Conservation (phyloP, 35 echinoderm and acorn worm genomes). For the Acanthaster planci region DNA sequence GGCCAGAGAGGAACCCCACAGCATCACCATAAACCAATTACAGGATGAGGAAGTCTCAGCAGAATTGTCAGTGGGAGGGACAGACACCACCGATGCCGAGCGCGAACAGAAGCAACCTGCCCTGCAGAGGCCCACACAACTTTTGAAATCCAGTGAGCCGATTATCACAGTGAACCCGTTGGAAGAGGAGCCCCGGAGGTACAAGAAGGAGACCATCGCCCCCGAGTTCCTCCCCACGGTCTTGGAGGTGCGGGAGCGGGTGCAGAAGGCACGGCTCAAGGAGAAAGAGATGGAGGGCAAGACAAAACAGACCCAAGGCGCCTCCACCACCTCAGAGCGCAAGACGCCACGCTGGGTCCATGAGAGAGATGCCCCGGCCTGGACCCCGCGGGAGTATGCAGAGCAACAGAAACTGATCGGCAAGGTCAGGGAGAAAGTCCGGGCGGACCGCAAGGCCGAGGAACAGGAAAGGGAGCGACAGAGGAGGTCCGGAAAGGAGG, state of each 20-base stretch:
- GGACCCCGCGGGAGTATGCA: background rate
- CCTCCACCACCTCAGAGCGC: background rate
- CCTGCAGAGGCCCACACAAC: background rate
- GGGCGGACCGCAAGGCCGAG: slow-evolving; percentile 2
- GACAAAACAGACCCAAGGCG: background rate
- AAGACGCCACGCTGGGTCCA: background rate
- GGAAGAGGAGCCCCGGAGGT: background rate
- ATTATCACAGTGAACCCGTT: background rate
- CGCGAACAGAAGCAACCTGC: too few species aligned
- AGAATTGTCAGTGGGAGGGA: too few species aligned
- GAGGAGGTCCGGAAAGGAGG: background rate
- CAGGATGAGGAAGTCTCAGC: too few species aligned
- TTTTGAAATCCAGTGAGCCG: background rate
- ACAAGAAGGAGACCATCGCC: background rate
- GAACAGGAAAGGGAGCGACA: background rate
- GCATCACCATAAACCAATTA: too few species aligned
- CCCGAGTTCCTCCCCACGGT: background rate
- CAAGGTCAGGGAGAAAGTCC: slow-evolving; percentile 9
- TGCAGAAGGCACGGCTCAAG: background rate
- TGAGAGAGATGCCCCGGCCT: background rate
- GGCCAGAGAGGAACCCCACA: too few species aligned
- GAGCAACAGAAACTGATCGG: slow-evolving; percentile 11
- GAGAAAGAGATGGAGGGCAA: background rate
- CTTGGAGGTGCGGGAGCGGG: slow-evolving; percentile 15
- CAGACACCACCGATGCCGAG: too few species aligned